phyloP scores from a whole-genome alignment of 2,797 vertebrate species.

The Chiroxiphia lanceolata region DNA sequence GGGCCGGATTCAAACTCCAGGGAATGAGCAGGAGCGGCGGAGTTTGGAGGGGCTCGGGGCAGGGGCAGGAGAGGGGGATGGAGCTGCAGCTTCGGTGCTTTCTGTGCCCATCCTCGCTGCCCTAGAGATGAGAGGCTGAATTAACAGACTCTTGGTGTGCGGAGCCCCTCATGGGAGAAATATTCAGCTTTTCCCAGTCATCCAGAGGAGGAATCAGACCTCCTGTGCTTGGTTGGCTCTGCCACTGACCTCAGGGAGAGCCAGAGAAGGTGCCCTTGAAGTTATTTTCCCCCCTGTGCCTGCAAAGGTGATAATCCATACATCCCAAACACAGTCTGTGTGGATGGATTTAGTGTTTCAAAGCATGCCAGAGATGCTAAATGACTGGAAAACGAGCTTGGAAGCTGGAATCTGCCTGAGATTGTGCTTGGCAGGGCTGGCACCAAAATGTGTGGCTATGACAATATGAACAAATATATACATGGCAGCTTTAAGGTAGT shows the following conservation, averaged over 20 bases:
- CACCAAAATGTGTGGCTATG: fast-evolving
- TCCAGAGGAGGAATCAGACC: neutral
- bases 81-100: neutral
- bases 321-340: fast-evolving
- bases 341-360: neutral
- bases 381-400: neutral
- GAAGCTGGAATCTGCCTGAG: neutral
- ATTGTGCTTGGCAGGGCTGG: neutral
- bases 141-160: fast-evolving
- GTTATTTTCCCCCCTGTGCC: fast-evolving
- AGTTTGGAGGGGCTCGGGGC: slow-evolving; percentile 14
- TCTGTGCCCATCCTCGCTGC: neutral
- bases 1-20: slow-evolving; percentile 69
- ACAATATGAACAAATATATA: neutral
- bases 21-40: slow-evolving; percentile 35
- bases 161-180: neutral
- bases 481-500: neutral
- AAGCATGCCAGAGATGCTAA: neutral
- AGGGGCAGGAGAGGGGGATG: neutral
- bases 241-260: neutral
- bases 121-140: neutral
- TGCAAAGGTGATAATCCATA: neutral
- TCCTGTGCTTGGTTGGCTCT: neutral
- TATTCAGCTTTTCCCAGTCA: neutral
- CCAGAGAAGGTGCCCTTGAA: neutral